Conservation (phyloP, 2,113 vertebrate genomes). For the Cairina moschata region DNA sequence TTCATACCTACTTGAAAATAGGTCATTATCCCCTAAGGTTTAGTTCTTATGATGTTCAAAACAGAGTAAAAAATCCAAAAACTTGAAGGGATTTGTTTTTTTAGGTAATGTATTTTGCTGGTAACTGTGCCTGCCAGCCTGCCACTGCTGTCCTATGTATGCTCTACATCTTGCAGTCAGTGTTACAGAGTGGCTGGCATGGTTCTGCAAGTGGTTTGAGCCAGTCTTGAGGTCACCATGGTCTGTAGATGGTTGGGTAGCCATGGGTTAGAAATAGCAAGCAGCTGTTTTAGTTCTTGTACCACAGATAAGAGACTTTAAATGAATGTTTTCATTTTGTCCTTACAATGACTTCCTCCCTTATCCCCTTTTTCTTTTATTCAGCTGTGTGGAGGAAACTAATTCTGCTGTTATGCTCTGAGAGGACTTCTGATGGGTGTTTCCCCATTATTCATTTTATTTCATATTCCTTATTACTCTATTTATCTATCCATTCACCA, state of each 20-base stretch:
- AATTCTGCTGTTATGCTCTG: not conserved
- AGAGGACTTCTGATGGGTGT: not conserved
- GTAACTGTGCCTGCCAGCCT: not conserved
- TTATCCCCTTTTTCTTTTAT: not conserved
- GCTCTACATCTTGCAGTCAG: not conserved
- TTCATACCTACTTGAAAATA: not conserved
- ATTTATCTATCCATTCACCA: not conserved
- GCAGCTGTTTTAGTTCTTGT: not conserved
- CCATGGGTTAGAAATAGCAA: not conserved
- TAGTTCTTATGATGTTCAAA: not conserved
- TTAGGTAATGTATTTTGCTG: not conserved
- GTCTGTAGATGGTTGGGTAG: not conserved
- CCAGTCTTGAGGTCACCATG: not conserved
- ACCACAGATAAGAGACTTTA: not conserved
- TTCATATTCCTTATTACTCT: not conserved
- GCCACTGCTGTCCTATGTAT: fast-evolving
- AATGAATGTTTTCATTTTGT: not conserved
- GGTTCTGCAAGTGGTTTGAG: not conserved
- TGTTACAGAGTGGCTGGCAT: not conserved
- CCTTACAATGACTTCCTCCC: not conserved
- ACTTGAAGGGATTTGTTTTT: not conserved
- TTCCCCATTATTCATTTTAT: not conserved
- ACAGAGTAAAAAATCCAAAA: not conserved
- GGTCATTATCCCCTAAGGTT: not conserved
- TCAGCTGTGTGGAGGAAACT: not conserved